Conservation (phyloP, 2,797 vertebrate species). For the Uromys caudimaculatus region DNA sequence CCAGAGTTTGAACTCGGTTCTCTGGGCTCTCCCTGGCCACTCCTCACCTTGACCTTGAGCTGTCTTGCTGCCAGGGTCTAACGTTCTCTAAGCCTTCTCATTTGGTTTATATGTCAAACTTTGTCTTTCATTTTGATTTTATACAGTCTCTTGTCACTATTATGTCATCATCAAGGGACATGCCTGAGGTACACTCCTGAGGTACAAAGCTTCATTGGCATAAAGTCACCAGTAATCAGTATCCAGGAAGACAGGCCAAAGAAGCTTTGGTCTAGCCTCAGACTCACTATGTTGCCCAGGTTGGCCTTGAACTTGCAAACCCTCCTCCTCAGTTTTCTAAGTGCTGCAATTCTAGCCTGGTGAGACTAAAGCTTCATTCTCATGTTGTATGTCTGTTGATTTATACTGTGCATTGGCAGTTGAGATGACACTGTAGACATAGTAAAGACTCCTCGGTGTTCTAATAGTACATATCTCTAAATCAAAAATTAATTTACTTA, state of each 20-base stretch:
- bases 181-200: too few relatives aligned
- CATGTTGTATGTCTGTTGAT: background rate
- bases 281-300: background rate
- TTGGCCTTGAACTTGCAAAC: background rate
- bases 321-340: background rate
- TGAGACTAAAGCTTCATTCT: background rate
- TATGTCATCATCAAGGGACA: background rate
- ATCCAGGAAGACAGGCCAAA: background rate
- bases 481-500: slow-evolving; percentile 75
- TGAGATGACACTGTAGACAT: slow-evolving; percentile 37
- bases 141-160: background rate
- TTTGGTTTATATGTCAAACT: background rate
- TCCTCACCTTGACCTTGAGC: background rate
- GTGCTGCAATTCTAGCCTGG: background rate
- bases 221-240: background rate
- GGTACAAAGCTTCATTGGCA: background rate
- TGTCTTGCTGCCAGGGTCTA: background rate
- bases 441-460: slow-evolving; percentile 74
- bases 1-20: background rate
- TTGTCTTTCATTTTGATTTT: background rate
- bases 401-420: background rate
- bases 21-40: background rate
- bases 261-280: background rate
- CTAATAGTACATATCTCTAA: slow-evolving; percentile 74
- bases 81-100: background rate